phyloP scores from a whole-genome alignment of 1,140 invertebrate genomes.

The Octopus sinensis region DNA sequence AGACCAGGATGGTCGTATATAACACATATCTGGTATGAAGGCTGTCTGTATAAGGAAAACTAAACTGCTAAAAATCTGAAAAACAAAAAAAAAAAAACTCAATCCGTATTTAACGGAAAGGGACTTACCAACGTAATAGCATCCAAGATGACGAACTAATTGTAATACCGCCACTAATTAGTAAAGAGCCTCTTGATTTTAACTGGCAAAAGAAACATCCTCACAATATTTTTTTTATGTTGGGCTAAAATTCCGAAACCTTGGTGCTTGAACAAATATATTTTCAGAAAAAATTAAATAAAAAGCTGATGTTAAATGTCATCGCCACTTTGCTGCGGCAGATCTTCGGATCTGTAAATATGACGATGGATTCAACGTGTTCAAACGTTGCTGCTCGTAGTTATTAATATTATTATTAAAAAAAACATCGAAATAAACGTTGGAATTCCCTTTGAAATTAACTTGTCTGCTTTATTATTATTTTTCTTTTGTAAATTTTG shows the following conservation, averaged over 20 bases:
- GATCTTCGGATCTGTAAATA: no score
- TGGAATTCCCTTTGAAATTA: neutral
- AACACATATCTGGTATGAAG: conserved; percentile 12
- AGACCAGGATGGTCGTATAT: neutral
- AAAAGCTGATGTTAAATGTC: no score
- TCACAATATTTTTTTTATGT: neutral
- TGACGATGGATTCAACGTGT: neutral
- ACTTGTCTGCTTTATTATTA: no score
- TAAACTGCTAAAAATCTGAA: no score
- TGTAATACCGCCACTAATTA: neutral
- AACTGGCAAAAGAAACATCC: neutral
- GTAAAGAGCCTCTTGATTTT: neutral
- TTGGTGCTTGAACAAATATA: no score
- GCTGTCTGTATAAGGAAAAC: conserved; percentile 8
- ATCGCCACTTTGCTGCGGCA: no score
- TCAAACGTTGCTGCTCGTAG: neutral
- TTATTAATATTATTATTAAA: no score
- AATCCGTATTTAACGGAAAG: neutral
- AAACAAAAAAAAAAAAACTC: neutral
- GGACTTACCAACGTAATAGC: conserved; percentile 3
- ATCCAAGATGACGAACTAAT: neutral
- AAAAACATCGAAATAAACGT: conserved; percentile 11
- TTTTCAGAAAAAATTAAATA: no score
- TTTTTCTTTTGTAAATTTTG: no score
- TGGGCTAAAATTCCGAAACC: no score